Base-by-base conservation (phyloP, 2,888 invertebrate genomes). In the Pristionchus mayeri region DNA sequence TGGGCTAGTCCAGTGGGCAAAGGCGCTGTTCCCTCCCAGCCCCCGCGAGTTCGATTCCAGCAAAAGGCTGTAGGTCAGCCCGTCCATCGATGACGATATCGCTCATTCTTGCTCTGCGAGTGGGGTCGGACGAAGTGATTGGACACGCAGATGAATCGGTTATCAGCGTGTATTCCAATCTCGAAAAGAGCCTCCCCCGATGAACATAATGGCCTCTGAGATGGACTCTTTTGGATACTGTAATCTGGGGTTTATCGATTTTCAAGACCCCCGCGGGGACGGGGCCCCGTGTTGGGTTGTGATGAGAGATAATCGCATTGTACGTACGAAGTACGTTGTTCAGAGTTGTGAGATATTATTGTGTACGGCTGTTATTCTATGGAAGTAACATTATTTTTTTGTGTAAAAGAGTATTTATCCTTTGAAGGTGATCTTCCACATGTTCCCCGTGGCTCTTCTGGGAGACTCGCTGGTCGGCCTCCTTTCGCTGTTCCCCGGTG, bases 341-440 rank as follows among this genome's bases (percentile, higher is more conserved):
- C n/a, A n/a, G n/a, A n/a, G n/a, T n/a, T n/a, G n/a, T n/a, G n/a
- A n/a, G n/a, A n/a, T n/a, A n/a, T n/a, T n/a, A n/a, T n/a, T n/a
- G n/a, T n/a, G n/a, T n/a, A n/a, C n/a, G n/a, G n/a, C n/a, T n/a
- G n/a, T n/a, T n/a, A n/a, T n/a, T n/a, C n/a, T n/a, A n/a, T n/a
- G n/a, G n/a, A n/a, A n/a, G n/a, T n/a, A n/a, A n/a, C n/a, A n/a
- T n/a, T n/a, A n/a, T n/a, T n/a, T n/a, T n/a, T n/a, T n/a, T n/a
- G n/a, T n/a, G n/a, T n/a, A n/a, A n/a, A n/a, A n/a, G n/a, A n/a
- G n/a, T n/a, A n/a, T n/a, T n/a, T n/a, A n/a, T n/a, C n/a, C n/a
- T n/a, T n/a, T n/a, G n/a, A n/a, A 96, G 93, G 96, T 98, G 63
- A 95, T 99, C 84, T 96, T 98, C 93, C 97, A 96, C 93, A 96